Base-by-base conservation (phyloP, 2,113 vertebrate genomes). In the Podarcis muralis region DNA sequence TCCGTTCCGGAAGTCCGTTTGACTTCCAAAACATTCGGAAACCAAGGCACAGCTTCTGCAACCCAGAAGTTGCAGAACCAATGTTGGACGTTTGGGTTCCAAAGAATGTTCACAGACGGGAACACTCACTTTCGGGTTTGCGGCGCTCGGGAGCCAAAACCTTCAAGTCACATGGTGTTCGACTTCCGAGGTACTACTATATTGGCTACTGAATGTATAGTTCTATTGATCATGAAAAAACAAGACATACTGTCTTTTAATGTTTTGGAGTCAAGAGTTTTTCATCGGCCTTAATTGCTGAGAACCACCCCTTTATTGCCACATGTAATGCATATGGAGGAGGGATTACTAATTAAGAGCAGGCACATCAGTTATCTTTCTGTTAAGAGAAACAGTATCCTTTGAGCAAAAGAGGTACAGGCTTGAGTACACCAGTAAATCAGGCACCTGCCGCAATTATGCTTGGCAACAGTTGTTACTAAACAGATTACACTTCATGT, bases 161-260 rank as follows among this genome's bases (percentile, higher is more conserved):
- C 9, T 53, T 11, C 2, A 12, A 53, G 48, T 53, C 48, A 53
- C 48, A 53, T 2, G 48, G 48, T 0, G 9, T 53, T 53, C 48
- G 9, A 12, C 48, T 53, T 53, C 48, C 2, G 11, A 53, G 9
- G 48, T 53, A 53, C 48, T 53, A 53, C 48, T 53, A 11, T 53
- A 79, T 16, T 79, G 57, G 35, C 81, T 78, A 92, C 16, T 66
- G 59, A 94, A 92, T 83, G 43, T 89, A 89, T 82, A 69, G 66
- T 86, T 90, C 84, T 43, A 85, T 82, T 90, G 91, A 68, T 79
- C 91, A 93, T 69, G 82, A 92, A 85, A 91, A 5, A 25, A 88
- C 75, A 86, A 89, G 75, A 30, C 72, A 90, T 87, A 57, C 4
- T 6, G 75, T 68, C 91, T 81, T 84, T 89, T 5, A 1, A 80